Conservation (phyloP, 2,113 vertebrate genomes). For the Pelmatolapia mariae region DNA sequence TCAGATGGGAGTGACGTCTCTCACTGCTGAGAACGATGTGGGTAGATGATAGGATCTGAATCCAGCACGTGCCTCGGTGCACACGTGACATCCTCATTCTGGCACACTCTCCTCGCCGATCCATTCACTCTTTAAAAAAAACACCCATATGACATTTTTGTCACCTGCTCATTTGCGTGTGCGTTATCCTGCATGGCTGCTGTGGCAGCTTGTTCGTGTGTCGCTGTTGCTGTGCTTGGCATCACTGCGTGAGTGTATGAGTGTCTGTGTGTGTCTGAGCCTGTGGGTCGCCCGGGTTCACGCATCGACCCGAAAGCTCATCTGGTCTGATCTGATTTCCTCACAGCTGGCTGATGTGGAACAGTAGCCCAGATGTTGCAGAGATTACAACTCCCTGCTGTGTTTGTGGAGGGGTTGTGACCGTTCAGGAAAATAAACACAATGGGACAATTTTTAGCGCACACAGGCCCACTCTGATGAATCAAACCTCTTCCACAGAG, state of each 20-base stretch:
- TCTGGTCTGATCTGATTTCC: conserved; percentile 54
- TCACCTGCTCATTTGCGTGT: not conserved
- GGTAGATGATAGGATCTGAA: not conserved
- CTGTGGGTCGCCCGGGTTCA: conserved; percentile 11
- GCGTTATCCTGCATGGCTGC: not conserved
- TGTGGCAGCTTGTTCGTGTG: not conserved
- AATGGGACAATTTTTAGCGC: not conserved
- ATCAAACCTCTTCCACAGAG: not conserved
- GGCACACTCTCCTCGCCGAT: not conserved
- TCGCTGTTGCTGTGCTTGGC: not conserved
- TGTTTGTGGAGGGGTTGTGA: not conserved
- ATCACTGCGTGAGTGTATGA: not conserved
- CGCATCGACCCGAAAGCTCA: conserved; percentile 8
- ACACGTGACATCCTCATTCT: not conserved
- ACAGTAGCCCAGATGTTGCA: conserved; percentile 55
- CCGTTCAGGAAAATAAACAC: conserved; percentile 44
- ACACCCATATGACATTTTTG: not conserved
- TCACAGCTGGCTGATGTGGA: conserved; percentile 45
- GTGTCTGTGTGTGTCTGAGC: not conserved
- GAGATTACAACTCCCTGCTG: conserved; percentile 39
- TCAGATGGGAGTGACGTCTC: not conserved
- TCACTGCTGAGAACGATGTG: not conserved
- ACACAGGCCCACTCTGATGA: not conserved
- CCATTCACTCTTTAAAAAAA: not conserved
- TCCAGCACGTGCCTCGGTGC: not conserved